These are phyloP conservation scores for Aphis craccivora DNA, from an alignment of 1,140 invertebrate species.

Conservation along the genomic window DNA sequence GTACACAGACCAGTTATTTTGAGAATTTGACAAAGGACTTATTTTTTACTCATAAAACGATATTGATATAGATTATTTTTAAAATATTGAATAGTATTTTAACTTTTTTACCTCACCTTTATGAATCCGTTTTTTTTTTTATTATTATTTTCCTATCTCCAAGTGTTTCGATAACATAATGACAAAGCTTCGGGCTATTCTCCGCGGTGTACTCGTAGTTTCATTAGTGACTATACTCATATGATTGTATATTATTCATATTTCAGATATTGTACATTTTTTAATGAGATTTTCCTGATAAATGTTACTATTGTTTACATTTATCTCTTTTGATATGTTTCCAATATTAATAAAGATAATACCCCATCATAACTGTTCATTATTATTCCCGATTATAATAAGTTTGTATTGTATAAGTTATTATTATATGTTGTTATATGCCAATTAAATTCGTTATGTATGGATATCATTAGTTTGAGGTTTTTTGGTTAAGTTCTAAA, in stretches of 20 bases:
- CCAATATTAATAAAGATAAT: background rate
- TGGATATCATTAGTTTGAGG: background rate
- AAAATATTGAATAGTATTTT: background rate
- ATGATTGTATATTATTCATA: slow-evolving; percentile 1
- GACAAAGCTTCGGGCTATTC: background rate
- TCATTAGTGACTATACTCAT: background rate
- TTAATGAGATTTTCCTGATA: background rate
- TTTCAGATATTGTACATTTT: background rate
- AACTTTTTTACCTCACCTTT: background rate
- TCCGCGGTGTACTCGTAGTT: background rate
- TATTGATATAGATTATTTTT: background rate
- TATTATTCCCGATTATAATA: background rate
- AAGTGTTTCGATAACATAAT: background rate
- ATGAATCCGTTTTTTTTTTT: background rate
- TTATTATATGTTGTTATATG: background rate
- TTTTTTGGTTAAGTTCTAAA: background rate
- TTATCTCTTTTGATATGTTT: background rate
- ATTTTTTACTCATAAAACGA: background rate
- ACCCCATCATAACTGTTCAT: background rate
- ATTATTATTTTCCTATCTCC: background rate
- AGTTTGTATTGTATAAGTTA: background rate
- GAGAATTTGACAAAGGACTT: background rate
- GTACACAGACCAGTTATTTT: background rate
- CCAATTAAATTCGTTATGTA: background rate
- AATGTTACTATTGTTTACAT: background rate